Conservation (phyloP, 2,113 vertebrate genomes). For the Podarcis cretensis region DNA sequence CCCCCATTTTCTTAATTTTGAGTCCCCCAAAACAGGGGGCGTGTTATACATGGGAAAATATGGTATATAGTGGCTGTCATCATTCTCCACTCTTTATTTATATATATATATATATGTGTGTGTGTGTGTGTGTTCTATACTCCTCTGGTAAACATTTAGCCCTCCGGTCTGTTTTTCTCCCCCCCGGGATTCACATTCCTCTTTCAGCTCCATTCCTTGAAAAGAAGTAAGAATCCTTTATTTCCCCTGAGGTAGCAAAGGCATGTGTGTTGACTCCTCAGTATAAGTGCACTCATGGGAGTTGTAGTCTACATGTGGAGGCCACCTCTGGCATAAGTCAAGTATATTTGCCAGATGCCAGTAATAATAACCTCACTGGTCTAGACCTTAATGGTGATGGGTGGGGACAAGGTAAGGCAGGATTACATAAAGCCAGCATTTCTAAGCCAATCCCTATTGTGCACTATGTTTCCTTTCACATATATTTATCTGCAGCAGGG, state of each 20-base stretch:
- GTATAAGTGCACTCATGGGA: not conserved
- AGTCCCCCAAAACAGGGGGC: no score
- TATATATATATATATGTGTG: no score
- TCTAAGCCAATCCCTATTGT: not conserved
- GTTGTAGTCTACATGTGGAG: no score
- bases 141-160: not conserved
- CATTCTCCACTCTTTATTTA: not conserved
- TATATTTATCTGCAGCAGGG: not conserved
- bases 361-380: fast-evolving
- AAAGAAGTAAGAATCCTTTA: not conserved
- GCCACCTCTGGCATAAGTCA: not conserved
- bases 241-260: not conserved
- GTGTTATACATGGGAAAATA: no score
- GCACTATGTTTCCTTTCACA: not conserved
- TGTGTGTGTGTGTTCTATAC: not conserved
- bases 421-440: not conserved
- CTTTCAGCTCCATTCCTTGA: not conserved
- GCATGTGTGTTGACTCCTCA: not conserved
- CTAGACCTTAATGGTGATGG: not conserved
- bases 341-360: not conserved
- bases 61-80: not conserved
- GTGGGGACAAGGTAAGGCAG: not conserved
- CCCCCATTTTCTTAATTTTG: no score
- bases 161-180: not conserved
- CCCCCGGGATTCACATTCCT: not conserved